phyloP scores from a whole-genome alignment of 2,888 invertebrate genomes.

The Polydrusus tereticollis region DNA sequence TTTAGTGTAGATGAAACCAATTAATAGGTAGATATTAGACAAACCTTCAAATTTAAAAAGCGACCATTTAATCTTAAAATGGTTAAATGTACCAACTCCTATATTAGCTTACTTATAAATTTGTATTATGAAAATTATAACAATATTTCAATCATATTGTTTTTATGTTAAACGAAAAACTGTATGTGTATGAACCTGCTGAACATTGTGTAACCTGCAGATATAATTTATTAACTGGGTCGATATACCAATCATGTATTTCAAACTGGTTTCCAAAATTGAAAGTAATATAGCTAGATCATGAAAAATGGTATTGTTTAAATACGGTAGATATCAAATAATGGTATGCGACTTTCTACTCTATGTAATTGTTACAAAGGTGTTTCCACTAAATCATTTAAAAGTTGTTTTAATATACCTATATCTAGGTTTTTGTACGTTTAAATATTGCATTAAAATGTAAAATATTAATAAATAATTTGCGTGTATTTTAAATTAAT shows the following conservation, averaged over 20 bases:
- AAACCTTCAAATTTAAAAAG: too few relatives aligned
- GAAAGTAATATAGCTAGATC: conserved; percentile 50
- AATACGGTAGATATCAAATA: conserved; percentile 13
- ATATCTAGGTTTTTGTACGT: background rate
- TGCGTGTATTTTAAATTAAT: too few relatives aligned
- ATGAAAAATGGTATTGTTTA: conserved; percentile 22
- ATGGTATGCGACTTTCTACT: conserved; percentile 20
- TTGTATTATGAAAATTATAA: background rate
- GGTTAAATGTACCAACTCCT: too few relatives aligned
- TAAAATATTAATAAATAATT: background rate
- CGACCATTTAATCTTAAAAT: too few relatives aligned
- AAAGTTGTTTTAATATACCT: background rate
- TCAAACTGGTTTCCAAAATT: conserved; percentile 55
- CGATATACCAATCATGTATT: conserved; percentile 50
- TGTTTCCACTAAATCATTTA: background rate
- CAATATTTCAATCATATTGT: background rate
- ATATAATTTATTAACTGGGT: conserved; percentile 55
- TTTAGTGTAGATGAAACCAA: too few relatives aligned
- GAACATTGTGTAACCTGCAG: conserved; percentile 28
- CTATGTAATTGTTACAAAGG: background rate
- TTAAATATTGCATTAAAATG: background rate
- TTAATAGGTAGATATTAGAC: too few relatives aligned
- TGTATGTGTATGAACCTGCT: conserved; percentile 14
- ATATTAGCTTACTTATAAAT: too few relatives aligned
- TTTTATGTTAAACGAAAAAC: background rate